Percentiles rank a stretch among this genome's conserved stretches.
phyloP scores from a whole-genome alignment of 2,888 invertebrate genomes.

The Junonia oenone region DNA sequence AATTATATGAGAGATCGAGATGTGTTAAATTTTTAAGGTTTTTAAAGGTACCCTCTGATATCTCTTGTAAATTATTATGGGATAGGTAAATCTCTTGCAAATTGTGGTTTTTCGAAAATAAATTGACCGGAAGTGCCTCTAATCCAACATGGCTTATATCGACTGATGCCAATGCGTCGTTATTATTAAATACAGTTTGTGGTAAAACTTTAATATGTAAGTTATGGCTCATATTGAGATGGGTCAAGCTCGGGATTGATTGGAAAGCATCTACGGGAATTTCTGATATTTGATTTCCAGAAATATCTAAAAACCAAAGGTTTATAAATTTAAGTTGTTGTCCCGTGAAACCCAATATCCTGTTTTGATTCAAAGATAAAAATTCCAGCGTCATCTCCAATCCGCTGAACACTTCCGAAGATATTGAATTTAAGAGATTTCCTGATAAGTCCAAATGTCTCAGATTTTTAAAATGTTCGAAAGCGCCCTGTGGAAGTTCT shows the following conservation, averaged over 20 bases:
- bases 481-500: constrained; percentile 89
- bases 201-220: constrained; percentile 82
- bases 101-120: constrained; percentile 83
- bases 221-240: constrained; percentile 88
- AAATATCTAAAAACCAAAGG: constrained; percentile 86
- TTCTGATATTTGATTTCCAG: constrained; percentile 88
- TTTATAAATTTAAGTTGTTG: constrained; percentile 82
- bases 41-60: constrained; percentile 87
- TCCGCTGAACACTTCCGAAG: constrained; percentile 87
- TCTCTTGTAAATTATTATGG: constrained; percentile 86
- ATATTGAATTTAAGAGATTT: constrained; percentile 85
- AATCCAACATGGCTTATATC: constrained; percentile 88
- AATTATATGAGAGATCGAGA: constrained; percentile 89
- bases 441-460: constrained; percentile 87
- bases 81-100: constrained; percentile 84
- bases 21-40: constrained; percentile 86
- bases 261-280: constrained; percentile 84
- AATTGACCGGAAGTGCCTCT: constrained; percentile 85
- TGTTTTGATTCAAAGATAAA: constrained; percentile 86
- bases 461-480: constrained; percentile 87
- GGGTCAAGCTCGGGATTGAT: constrained; percentile 82
- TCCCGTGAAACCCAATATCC: constrained; percentile 83
- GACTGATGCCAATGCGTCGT: constrained; percentile 83
- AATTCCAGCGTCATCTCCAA: constrained; percentile 85
- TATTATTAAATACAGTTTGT: constrained; percentile 84